phyloP scores from a whole-genome alignment of 2,888 invertebrate genomes.

The Hypselothyrea guttata region DNA sequence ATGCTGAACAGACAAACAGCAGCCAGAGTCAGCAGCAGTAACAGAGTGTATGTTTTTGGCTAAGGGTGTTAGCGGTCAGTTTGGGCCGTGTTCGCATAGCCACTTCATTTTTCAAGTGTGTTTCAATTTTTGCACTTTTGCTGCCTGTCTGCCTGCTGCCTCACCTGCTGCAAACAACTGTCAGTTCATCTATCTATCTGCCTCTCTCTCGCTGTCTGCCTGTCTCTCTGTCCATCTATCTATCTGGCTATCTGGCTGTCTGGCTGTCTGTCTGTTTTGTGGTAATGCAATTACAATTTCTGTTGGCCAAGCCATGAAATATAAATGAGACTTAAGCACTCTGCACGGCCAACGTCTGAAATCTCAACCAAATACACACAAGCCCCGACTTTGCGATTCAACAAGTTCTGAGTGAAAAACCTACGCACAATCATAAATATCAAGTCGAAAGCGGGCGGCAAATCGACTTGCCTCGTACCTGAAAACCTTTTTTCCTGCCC shows the following conservation, averaged over 20 bases:
- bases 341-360: conserved; percentile 45
- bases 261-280: conserved; percentile 43
- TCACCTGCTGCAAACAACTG: no score
- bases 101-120: conserved; percentile 72
- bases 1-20: background rate
- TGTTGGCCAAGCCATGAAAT: conserved; percentile 73
- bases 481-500: conserved; percentile 44
- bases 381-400: conserved; percentile 41
- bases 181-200: background rate
- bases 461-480: conserved; percentile 24
- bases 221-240: conserved; percentile 1
- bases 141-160: background rate
- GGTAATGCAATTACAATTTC: conserved; percentile 80
- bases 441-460: conserved; percentile 31
- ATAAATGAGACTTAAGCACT: conserved; percentile 79
- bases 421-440: conserved; percentile 68
- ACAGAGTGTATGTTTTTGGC: background rate
- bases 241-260: conserved; percentile 4
- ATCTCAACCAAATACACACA: conserved; percentile 37
- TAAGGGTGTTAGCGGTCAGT: conserved; percentile 23
- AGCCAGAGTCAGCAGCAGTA: background rate
- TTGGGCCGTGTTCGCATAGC: conserved; percentile 31
- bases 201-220: conserved; percentile 16
- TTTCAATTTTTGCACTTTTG: conserved; percentile 55
- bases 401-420: conserved; percentile 51